These are phyloP conservation scores for Thamnaconus septentrionalis DNA, from an alignment of 2,113 vertebrate genomes.

Conservation along the genomic window DNA sequence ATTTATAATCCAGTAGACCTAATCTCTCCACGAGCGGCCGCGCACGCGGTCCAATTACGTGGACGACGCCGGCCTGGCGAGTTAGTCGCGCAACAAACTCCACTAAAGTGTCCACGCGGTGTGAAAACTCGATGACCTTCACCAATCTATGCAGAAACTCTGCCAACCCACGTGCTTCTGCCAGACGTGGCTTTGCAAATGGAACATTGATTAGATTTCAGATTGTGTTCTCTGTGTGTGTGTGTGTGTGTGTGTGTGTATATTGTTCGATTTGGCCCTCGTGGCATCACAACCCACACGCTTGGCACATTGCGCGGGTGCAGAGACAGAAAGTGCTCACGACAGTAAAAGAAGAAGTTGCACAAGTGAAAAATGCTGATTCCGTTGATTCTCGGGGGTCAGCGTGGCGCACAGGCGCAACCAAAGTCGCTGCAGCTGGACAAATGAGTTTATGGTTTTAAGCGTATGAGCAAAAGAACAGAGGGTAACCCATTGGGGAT, in stretches of 20 bases:
- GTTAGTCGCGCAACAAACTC: conserved; percentile 32
- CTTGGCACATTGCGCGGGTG: conserved; percentile 19
- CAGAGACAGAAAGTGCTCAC: conserved; percentile 61
- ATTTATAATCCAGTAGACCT: conserved; percentile 74
- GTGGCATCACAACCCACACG: conserved; percentile 36
- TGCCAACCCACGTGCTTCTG: conserved; percentile 50
- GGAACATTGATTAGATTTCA: conserved; percentile 57
- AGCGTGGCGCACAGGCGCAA: conserved; percentile 35
- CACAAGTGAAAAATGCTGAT: conserved; percentile 69
- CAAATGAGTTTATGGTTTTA: conserved; percentile 35
- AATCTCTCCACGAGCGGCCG: conserved; percentile 56
- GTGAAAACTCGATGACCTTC: conserved; percentile 57
- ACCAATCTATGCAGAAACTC: conserved; percentile 21
- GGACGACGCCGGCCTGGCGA: conserved; percentile 52
- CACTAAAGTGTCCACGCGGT: conserved; percentile 29
- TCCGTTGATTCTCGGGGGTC: conserved; percentile 57
- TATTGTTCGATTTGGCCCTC: conserved; percentile 51
- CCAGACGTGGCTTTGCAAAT: conserved; percentile 66
- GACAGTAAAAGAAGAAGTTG: conserved; percentile 59
- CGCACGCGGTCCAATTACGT: conserved; percentile 71
- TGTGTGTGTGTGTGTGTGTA: conserved; percentile 28
- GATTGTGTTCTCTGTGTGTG: conserved; percentile 27
- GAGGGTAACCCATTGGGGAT: no score
- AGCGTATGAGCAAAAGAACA: no score
- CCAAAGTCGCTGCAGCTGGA: conserved; percentile 24